A percentile compares a stretch with the other conserved stretches of the same genome.
Evolutionary conservation across 2,797 vertebrate genomes (phyloP).

Genomic region (Discoglossus pictus): DNA sequence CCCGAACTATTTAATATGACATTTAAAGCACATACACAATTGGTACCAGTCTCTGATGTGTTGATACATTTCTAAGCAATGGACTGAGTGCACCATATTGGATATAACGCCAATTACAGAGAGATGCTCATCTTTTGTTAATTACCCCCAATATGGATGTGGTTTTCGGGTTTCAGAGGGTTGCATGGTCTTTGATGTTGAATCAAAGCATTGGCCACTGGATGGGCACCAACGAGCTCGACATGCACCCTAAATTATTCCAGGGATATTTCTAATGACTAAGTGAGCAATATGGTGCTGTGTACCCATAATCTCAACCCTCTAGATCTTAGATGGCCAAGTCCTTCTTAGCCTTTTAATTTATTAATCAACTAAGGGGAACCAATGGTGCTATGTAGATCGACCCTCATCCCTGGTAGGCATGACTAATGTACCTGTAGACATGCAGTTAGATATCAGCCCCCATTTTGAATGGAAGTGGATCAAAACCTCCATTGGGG

Average conservation of each 20-base stretch:
- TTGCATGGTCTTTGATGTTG: neutral
- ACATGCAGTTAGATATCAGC: no score
- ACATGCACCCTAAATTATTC: neutral
- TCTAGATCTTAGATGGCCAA: no score
- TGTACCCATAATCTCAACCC: neutral
- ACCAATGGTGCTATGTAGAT: neutral
- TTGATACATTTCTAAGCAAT: conserved; percentile 19
- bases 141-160: neutral
- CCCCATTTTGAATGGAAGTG: no score
- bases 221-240: neutral
- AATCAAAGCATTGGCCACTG: neutral
- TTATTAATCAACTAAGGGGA: no score
- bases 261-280: no score
- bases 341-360: neutral
- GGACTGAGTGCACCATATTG: neutral
- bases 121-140: neutral
- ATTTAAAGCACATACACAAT: conserved; percentile 20
- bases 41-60: neutral
- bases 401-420: neutral
- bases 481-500: no score
- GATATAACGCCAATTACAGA: neutral
- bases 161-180: neutral
- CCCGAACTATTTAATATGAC: conserved; percentile 47
- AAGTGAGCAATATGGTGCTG: neutral
- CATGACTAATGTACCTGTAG: no score